Evolutionary conservation across 2,888 invertebrate genomes (phyloP), one percentile per base, ranked within the genome.

Genomic region (Archaeoteleia sp.): DNA sequence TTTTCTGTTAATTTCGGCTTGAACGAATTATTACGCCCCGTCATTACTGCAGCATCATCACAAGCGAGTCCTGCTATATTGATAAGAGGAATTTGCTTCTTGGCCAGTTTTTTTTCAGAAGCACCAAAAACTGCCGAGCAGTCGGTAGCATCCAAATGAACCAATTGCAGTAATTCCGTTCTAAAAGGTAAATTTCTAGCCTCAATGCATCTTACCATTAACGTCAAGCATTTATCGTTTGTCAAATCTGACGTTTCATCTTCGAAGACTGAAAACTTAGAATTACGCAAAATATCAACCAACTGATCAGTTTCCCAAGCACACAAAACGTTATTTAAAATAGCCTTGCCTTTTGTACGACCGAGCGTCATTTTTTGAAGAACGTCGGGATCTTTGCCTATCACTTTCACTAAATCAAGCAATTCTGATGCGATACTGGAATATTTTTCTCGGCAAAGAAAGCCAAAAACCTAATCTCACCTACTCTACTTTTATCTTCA

Each of bases 391-490:
- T n/a, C n/a, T n/a, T 23, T 9, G n/a, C 48, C 48, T 15, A 62
- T 27, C 1, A 30, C 15, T 46, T 71, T 55, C 7, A 67, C 48
- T 1, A 71, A 34, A 4, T 14, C 6, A 9, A 70, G 25, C 7
- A 65, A 39, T 13, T 10, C 8, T 6, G 46, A 20, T 2, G 34
- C 61, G 10, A 20, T 13, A 1, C 48, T 9, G 66, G 7, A 20
- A 66, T 54, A 23, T 69, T 66, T 12, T 69, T 23, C 14, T 61
- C 66, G 1, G 51, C 61, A 15, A 70, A 37, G 27, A 67, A 54
- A 1, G 60, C n/a, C n/a, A 48, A 25, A 3, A 68, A 35, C n/a
- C 9, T 51, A 10, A 69, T 57, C 34, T 67, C 62, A 0, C 46
- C 62, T 0, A 1, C 1, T 34, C 23, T 10, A 1, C 32, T 23